phyloP scores from a whole-genome alignment of 2,113 vertebrate species.

The Catharus bicknelli region DNA sequence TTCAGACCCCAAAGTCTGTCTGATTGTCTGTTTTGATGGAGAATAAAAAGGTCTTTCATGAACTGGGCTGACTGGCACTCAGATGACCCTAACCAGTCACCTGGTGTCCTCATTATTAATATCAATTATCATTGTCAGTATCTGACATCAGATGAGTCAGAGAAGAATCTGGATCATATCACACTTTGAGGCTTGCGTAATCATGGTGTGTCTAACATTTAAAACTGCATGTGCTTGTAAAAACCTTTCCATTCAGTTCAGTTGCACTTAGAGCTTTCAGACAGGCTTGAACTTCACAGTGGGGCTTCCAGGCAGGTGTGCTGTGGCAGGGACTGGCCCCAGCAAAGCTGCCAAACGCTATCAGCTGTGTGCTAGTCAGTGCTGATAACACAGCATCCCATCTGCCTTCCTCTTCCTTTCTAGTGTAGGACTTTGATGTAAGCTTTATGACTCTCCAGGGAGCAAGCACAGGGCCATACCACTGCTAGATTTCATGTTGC shows the following conservation, averaged over 20 bases:
- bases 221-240: neutral
- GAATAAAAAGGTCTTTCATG: slow-evolving; percentile 15
- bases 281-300: neutral
- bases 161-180: slow-evolving; percentile 22
- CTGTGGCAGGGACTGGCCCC: neutral
- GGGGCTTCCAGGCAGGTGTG: neutral
- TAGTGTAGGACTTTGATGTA: neutral
- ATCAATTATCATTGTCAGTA: neutral
- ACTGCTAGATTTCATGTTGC: neutral
- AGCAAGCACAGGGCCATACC: neutral
- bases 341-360: neutral
- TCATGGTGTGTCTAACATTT: neutral
- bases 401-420: neutral
- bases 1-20: neutral
- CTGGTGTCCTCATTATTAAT: neutral
- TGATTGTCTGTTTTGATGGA: neutral
- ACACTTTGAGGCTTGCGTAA: neutral
- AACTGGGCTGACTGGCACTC: neutral
- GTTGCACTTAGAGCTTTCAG: neutral
- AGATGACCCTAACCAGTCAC: neutral
- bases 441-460: neutral
- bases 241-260: neutral
- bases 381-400: neutral
- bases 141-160: neutral
- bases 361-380: neutral